phyloP scores from a whole-genome alignment of 2,113 vertebrate genomes.

The Solenodon paradoxus region DNA sequence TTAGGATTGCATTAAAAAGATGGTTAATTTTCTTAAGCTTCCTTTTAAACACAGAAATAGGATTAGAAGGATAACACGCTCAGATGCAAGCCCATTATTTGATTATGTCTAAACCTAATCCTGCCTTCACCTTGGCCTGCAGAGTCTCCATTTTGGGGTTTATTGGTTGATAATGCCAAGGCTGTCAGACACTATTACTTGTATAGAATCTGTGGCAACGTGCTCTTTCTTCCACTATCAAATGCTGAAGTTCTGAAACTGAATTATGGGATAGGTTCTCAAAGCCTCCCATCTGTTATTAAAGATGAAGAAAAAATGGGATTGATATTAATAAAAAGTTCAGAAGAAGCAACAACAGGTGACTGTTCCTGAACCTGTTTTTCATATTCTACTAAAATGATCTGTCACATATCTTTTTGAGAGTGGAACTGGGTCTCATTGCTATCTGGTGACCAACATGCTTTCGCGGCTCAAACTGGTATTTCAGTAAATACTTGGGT shows the following conservation, averaged over 20 bases:
- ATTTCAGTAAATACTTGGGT: not conserved
- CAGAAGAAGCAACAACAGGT: not conserved
- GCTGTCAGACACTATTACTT: constrained; percentile 85
- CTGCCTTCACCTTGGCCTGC: constrained; percentile 84
- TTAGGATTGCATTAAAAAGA: constrained; percentile 86
- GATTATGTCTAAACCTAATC: constrained; percentile 84
- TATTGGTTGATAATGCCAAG: constrained; percentile 84
- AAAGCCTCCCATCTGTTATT: constrained; percentile 65
- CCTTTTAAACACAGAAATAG: constrained; percentile 85
- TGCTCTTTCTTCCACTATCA: constrained; percentile 75
- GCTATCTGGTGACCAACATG: not conserved
- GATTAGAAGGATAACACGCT: constrained; percentile 86
- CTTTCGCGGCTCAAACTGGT: not conserved
- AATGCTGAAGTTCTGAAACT: constrained; percentile 66
- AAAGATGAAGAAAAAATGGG: not conserved
- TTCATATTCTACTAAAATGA: not conserved
- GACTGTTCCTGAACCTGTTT: not conserved
- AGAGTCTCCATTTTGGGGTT: constrained; percentile 80
- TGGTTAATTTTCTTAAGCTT: constrained; percentile 88
- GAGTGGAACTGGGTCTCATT: not conserved
- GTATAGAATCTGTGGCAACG: constrained; percentile 71
- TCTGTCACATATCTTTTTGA: not conserved
- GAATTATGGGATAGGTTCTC: constrained; percentile 65
- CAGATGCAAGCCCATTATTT: constrained; percentile 85
- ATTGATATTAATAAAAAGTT: constrained; percentile 29